Percentiles rank a stretch among this genome's conserved stretches.
These are phyloP conservation scores for Maniola jurtina DNA, from an alignment of 1,140 invertebrate genomes.

Conservation along the genomic window DNA sequence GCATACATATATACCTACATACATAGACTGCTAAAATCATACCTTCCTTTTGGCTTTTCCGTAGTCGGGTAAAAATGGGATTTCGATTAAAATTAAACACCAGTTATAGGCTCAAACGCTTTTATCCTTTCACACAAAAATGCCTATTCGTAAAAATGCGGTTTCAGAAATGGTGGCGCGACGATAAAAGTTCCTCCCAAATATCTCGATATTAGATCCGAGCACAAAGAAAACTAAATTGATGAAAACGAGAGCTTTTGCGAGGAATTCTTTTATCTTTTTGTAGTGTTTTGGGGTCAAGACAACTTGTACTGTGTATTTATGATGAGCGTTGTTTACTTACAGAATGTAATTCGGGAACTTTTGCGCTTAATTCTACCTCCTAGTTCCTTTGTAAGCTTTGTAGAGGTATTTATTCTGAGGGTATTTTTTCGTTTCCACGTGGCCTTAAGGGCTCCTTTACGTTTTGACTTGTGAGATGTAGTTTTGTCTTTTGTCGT, in stretches of 20 bases:
- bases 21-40: too few relatives aligned
- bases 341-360: neutral
- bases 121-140: neutral
- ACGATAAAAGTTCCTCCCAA: slow-evolving; percentile 2
- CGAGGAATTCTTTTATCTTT: slow-evolving; percentile 2
- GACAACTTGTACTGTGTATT: neutral
- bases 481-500: too few relatives aligned
- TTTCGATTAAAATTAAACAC: neutral
- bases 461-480: too few relatives aligned
- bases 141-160: slow-evolving; percentile 2
- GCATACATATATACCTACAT: too few relatives aligned
- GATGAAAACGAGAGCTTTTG: slow-evolving; percentile 11
- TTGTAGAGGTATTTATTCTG: too few relatives aligned
- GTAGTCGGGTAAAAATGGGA: too few relatives aligned
- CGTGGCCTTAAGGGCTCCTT: too few relatives aligned
- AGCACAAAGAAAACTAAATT: slow-evolving; percentile 9
- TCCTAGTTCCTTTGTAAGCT: neutral
- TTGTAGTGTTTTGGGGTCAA: slow-evolving; percentile 4
- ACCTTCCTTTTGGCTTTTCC: too few relatives aligned
- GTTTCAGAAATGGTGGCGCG: neutral
- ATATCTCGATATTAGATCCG: slow-evolving; percentile 8
- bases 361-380: neutral
- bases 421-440: too few relatives aligned
- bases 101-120: neutral
- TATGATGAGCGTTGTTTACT: slow-evolving; percentile 5